A percentile compares a stretch with the other conserved stretches of the same genome.
Conservation (phyloP, 2,113 vertebrate genomes). For the Oreochromis tanganicae region DNA sequence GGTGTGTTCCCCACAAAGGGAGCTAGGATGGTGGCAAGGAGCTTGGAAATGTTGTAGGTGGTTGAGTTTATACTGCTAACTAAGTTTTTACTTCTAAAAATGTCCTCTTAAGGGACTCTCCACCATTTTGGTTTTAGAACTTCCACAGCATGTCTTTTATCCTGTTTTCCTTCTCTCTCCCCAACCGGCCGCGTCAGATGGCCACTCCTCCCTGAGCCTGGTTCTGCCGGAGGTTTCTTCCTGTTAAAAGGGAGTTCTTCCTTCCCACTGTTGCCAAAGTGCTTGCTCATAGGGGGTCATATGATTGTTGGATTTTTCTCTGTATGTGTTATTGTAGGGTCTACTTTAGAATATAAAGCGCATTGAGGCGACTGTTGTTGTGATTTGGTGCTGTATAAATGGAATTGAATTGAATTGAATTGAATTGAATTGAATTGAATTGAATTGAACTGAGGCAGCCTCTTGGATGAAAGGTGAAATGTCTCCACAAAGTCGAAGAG, state of each 20-base stretch:
- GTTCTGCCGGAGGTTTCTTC: background rate
- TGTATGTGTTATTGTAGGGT: background rate
- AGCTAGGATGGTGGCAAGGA: background rate
- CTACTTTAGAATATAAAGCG: background rate
- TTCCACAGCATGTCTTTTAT: background rate
- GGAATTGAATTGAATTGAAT: background rate
- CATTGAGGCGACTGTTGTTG: accelerated
- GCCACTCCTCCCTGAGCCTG: accelerated
- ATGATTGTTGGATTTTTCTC: background rate
- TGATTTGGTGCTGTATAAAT: background rate
- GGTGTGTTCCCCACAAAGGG: background rate
- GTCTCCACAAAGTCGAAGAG: background rate
- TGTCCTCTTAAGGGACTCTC: background rate
- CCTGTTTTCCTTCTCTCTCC: background rate
- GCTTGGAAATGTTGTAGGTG: background rate
- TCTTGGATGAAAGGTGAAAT: background rate
- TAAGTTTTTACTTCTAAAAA: background rate
- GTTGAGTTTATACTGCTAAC: background rate
- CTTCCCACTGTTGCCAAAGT: background rate
- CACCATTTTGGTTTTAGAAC: background rate
- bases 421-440: background rate
- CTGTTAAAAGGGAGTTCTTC: background rate
- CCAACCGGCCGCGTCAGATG: accelerated
- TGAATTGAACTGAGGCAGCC: background rate
- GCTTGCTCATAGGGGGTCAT: background rate